phyloP scores from a whole-genome alignment of 2,113 vertebrate species.

The Eptatretus burgeri region DNA sequence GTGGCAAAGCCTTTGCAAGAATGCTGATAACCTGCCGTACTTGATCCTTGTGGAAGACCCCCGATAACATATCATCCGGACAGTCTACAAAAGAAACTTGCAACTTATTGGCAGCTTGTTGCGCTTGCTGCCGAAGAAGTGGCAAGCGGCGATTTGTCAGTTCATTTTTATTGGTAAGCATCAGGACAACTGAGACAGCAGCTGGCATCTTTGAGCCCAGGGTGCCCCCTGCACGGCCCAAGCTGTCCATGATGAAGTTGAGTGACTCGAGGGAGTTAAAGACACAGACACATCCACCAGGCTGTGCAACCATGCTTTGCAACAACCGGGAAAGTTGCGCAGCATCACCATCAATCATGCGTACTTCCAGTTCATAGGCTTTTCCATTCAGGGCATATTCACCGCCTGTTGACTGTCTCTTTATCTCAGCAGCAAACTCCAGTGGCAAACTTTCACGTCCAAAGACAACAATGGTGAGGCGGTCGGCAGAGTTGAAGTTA shows the following conservation, averaged over 20 bases:
- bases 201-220: constrained; percentile 54
- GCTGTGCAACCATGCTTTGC: constrained; percentile 61
- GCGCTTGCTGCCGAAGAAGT: constrained; percentile 81
- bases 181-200: constrained; percentile 56
- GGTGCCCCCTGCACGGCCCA: constrained; percentile 67
- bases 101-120: constrained; percentile 82
- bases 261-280: constrained; percentile 90
- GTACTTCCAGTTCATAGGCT: constrained; percentile 85
- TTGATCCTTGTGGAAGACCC: constrained; percentile 84
- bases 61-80: constrained; percentile 39
- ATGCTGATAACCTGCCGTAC: constrained; percentile 74
- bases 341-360: constrained; percentile 60
- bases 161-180: constrained; percentile 79
- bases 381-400: constrained; percentile 93
- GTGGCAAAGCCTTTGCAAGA: constrained; percentile 63
- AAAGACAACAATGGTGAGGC: constrained; percentile 81
- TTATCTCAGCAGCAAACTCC: constrained; percentile 79
- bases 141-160: constrained; percentile 63
- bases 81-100: constrained; percentile 92
- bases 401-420: constrained; percentile 79
- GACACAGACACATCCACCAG: constrained; percentile 83
- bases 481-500: constrained; percentile 65
- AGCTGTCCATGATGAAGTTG: constrained; percentile 68
- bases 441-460: constrained; percentile 78
- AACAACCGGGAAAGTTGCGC: constrained; percentile 55